phyloP scores from a whole-genome alignment of 2,797 vertebrate genomes.

The Adelosebastes latens region DNA sequence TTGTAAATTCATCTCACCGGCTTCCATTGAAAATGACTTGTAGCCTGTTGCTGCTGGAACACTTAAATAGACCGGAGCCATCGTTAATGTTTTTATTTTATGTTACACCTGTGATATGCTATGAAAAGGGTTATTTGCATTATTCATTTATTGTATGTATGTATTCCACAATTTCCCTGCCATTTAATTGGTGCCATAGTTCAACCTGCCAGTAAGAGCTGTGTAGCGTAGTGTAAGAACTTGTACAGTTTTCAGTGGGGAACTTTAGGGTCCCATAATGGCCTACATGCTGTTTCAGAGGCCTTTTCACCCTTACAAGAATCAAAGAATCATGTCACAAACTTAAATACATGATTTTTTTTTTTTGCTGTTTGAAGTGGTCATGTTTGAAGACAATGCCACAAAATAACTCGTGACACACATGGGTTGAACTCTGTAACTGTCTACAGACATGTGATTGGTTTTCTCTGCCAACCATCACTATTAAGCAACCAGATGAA shows the following conservation, averaged over 20 bases:
- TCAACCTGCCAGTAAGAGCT: background rate
- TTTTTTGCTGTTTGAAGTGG: background rate
- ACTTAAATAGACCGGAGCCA: background rate
- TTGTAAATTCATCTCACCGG: too few relatives aligned
- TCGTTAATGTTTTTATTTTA: background rate
- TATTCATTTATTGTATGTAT: background rate
- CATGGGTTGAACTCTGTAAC: conserved; percentile 9
- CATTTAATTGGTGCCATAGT: background rate
- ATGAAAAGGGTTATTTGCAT: background rate
- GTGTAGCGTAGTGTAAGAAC: background rate
- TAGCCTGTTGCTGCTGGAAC: background rate
- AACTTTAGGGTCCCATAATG: background rate
- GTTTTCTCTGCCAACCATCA: conserved; percentile 28
- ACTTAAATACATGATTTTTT: background rate
- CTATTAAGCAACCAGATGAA: conserved; percentile 53
- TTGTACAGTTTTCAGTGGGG: background rate
- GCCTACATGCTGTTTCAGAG: background rate
- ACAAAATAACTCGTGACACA: background rate
- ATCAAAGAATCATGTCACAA: background rate
- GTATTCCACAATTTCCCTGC: background rate
- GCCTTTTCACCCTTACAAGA: background rate
- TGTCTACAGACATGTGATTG: conserved; percentile 18
- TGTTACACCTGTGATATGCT: background rate
- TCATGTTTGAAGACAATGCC: background rate
- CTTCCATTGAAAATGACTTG: too few relatives aligned